A percentile compares a stretch with the other conserved stretches of the same genome.
These are phyloP conservation scores for Sebastes iracundus DNA, from an alignment of 2,797 vertebrate species.

Conservation along the genomic window DNA sequence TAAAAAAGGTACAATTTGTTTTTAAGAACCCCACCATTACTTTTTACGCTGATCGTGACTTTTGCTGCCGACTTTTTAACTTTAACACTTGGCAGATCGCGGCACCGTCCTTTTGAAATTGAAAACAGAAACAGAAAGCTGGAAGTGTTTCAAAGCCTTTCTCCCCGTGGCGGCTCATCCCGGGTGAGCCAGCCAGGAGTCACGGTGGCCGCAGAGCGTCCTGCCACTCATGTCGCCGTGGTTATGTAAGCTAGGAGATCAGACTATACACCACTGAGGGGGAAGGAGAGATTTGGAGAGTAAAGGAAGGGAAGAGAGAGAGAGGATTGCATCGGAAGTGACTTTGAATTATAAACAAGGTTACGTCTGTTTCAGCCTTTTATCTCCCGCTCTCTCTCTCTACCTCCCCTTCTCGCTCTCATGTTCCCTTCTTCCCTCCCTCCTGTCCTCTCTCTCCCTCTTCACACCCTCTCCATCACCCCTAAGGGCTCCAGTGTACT, in stretches of 20 bases:
- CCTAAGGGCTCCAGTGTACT: neutral
- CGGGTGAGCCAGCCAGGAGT: slow-evolving; percentile 39
- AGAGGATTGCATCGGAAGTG: slow-evolving; percentile 19
- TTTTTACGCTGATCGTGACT: neutral
- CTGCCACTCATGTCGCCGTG: slow-evolving; percentile 40
- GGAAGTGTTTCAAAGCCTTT: slow-evolving; percentile 6
- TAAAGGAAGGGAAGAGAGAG: neutral
- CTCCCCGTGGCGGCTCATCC: slow-evolving; percentile 34
- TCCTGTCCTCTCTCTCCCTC: neutral
- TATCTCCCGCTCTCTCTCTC: neutral
- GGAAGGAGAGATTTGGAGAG: slow-evolving; percentile 24
- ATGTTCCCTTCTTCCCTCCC: neutral
- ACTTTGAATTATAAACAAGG: slow-evolving; percentile 58
- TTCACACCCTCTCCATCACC: slow-evolving; percentile 22
- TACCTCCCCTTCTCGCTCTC: neutral
- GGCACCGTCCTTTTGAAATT: neutral
- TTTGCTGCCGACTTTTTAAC: neutral
- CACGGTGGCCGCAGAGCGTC: slow-evolving; percentile 24
- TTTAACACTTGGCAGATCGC: neutral
- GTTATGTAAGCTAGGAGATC: slow-evolving; percentile 63
- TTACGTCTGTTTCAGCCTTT: slow-evolving; percentile 30
- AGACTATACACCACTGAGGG: neutral
- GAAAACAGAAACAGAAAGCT: neutral
- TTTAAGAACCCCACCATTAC: neutral
- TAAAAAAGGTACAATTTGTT: neutral